phyloP scores from a whole-genome alignment of 2,797 vertebrate species.

The Martes flavigula region DNA sequence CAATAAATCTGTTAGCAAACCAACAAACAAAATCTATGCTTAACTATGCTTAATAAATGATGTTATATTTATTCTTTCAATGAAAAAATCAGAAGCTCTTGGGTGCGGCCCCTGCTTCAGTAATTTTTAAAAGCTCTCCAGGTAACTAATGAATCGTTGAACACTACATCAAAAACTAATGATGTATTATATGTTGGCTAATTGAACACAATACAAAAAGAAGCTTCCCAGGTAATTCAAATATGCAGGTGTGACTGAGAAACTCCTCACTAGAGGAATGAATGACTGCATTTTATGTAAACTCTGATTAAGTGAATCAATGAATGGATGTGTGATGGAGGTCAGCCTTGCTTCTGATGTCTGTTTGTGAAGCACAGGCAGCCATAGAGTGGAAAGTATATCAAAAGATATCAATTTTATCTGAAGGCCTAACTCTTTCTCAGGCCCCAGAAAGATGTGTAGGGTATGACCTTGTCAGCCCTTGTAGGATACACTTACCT shows the following conservation, averaged over 20 bases:
- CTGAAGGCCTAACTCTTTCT: not conserved
- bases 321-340: not conserved
- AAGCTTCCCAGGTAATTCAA: not conserved
- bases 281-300: not conserved
- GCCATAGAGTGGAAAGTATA: not conserved
- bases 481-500: not conserved
- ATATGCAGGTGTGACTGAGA: not conserved
- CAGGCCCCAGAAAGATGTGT: not conserved
- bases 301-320: not conserved
- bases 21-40: not conserved
- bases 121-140: not conserved
- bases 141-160: not conserved
- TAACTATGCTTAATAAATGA: not conserved
- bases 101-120: not conserved
- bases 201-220: too few relatives aligned
- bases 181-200: too few relatives aligned
- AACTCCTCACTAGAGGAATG: conserved; percentile 1
- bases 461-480: not conserved
- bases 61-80: not conserved
- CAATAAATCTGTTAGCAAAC: not conserved
- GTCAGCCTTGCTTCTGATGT: not conserved
- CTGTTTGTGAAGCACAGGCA: not conserved
- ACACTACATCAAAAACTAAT: too few relatives aligned
- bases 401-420: not conserved
- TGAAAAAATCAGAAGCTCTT: conserved; percentile 4